Base-by-base conservation (phyloP, 1,140 invertebrate genomes). In the Carcinoscorpius rotundicauda region DNA sequence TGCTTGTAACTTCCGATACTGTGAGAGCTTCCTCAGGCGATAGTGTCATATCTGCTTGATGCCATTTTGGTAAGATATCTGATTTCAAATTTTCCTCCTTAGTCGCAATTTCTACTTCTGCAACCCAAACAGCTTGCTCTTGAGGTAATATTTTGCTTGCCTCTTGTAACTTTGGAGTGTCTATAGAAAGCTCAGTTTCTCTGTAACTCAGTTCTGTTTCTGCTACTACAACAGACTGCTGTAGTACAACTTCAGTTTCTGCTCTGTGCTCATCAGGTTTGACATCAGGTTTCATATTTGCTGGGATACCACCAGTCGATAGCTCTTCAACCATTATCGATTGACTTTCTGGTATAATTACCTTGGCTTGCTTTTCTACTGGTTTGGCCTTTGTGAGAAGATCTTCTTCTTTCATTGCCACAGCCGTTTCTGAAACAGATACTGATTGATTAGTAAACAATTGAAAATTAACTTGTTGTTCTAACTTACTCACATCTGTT, bases 181-280 rank as follows among this genome's bases (percentile, higher is more conserved):
- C 56, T 66, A 71, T 65, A 60, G 69, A 72, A 67, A 81, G 78
- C 66, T 77, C 64, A 59, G 75, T 75, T 78, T 85, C 83, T 69
- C 81, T 84, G 70, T 84, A 82, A 5, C 75, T 79, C 48, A 76
- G 69, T 74, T 82, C 74, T 69, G 80, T 77, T 69, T 83, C 72
- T 56, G 60, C 55, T 6, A 69, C 63, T 4, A 66, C 63, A 9
- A 69, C 10, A 29, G 65, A 64, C 48, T 62, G 51, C 52, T 66
- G 68, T 49, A 62, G 66, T 11, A 64, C 63, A 8, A 69, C 8
- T 6, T 56, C 51, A 6, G 63, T 60, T 52, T 64, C 57, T 5
- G 62, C 65, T 58, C 62, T 62, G 29, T 69, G 68, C 10, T 51
- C 10, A n/a, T 51, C 50, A 4, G 68, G 68, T 9, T 58, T 8